Evolutionary conservation across 2,888 invertebrate genomes (phyloP).

Genomic region (Drosophila meridiana): DNA sequence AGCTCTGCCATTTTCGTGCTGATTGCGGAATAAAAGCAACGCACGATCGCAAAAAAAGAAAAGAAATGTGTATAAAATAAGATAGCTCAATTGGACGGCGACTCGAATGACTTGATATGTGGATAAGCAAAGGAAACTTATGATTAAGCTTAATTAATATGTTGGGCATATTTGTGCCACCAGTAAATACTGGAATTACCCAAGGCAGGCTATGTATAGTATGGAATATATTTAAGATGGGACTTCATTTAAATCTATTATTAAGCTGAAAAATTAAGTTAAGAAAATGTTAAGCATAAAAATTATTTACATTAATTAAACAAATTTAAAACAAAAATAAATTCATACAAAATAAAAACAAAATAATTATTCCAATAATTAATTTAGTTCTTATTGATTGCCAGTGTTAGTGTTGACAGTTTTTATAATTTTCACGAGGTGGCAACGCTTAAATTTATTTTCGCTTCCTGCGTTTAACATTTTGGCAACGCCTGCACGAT

Average conservation of each 20-base stretch:
- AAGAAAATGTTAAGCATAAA: not conserved
- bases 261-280: not conserved
- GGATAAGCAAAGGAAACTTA: constrained; percentile 68
- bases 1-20: constrained; percentile 6
- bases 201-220: not conserved
- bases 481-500: not conserved
- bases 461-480: not conserved
- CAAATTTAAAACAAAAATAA: not conserved
- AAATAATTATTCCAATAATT: not conserved
- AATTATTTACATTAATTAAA: not conserved
- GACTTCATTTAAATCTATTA: not conserved
- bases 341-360: not conserved
- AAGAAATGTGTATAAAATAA: constrained; percentile 7
- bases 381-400: not conserved
- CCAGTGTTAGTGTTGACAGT: not conserved
- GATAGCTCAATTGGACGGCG: constrained; percentile 63
- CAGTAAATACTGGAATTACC: constrained; percentile 25
- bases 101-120: constrained; percentile 44
- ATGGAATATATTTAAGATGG: not conserved
- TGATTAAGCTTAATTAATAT: constrained; percentile 78
- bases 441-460: not conserved
- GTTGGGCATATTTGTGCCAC: constrained; percentile 55
- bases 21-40: constrained; percentile 52
- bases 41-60: constrained; percentile 38
- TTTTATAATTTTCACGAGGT: not conserved